Base-by-base conservation (phyloP, 2,113 vertebrate genomes). In the Macrotis lagotis region DNA sequence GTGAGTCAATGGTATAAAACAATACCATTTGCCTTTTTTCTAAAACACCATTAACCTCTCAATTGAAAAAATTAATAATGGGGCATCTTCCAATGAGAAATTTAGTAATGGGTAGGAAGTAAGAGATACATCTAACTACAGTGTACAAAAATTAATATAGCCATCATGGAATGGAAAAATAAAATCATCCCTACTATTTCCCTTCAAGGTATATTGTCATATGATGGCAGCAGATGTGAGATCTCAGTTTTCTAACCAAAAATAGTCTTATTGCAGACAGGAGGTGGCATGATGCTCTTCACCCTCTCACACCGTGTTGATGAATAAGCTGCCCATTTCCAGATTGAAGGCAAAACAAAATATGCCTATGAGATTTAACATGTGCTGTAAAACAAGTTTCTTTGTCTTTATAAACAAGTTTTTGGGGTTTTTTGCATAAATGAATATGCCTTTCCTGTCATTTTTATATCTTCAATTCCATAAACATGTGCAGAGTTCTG, bases 261-360 rank as follows among this genome's bases (percentile, higher is more conserved):
- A 91, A 51, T 28, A 26, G 52, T 50, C 48, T 55, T 25, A 9
- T 5, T 11, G 3, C 22, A 11, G 24, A 51, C 92, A 66, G 12
- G 28, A 51, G 14, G 47, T 12, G 2, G 19, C 0, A 25, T 24
- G 52, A 88, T 22, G 24, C 5, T 59, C 52, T 44, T 25, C 8
- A 3, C 1, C 0, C 0, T 14, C 25, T 24, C 90, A 8, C 0
- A 7, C 19, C 0, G 0, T 8, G 51, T 48, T 48, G 47, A 7
- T 49, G 25, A 37, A 1, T 53, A 25, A 16, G 48, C 37, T 25
- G n/a, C 50, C 89, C 5, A 19, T 50, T 25, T 89, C 50, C 0
- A 0, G 48, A 31, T 2, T n/a, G 28, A 12, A 53, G 50, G 14
- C 8, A 48, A 10, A 2, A 8, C 25, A 89, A 51, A 83, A 19